A percentile compares a stretch with the other conserved stretches of the same genome.
These are phyloP conservation scores for Tokudaia muenninki DNA, from an alignment of 2,797 vertebrate species.

Conservation along the genomic window DNA sequence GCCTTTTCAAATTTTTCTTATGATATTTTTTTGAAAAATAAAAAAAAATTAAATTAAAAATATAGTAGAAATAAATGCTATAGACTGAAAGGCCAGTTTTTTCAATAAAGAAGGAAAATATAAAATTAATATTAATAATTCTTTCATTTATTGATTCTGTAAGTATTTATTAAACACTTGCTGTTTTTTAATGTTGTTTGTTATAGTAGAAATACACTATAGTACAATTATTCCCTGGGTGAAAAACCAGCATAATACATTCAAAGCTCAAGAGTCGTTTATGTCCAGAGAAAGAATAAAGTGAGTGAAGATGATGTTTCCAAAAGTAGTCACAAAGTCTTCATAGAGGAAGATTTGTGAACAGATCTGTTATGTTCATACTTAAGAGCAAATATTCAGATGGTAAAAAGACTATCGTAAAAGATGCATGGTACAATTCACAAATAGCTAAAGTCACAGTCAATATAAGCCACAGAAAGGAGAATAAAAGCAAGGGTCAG, in stretches of 20 bases:
- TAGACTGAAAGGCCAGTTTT: not conserved
- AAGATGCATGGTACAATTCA: not conserved
- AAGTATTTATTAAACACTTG: not conserved
- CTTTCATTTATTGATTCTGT: not conserved
- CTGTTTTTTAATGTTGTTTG: not conserved
- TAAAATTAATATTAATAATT: not conserved
- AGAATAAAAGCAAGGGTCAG: not conserved
- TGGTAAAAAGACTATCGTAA: not conserved
- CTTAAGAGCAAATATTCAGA: not conserved
- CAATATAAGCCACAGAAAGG: not conserved
- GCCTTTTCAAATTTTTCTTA: not conserved
- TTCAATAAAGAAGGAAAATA: not conserved
- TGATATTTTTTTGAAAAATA: not conserved
- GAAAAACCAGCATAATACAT: not conserved
- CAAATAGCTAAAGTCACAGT: not conserved
- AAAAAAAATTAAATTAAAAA: not conserved
- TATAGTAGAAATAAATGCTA: not conserved
- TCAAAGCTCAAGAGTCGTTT: not conserved
- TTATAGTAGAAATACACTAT: not conserved
- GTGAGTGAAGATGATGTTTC: not conserved
- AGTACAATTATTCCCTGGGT: not conserved
- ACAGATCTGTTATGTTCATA: not conserved
- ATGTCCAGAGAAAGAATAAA: not conserved
- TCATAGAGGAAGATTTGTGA: not conserved
- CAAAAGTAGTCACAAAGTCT: not conserved